Evolutionary conservation across 2,888 invertebrate genomes (phyloP).

Genomic region (Stenotaenia linearis): DNA sequence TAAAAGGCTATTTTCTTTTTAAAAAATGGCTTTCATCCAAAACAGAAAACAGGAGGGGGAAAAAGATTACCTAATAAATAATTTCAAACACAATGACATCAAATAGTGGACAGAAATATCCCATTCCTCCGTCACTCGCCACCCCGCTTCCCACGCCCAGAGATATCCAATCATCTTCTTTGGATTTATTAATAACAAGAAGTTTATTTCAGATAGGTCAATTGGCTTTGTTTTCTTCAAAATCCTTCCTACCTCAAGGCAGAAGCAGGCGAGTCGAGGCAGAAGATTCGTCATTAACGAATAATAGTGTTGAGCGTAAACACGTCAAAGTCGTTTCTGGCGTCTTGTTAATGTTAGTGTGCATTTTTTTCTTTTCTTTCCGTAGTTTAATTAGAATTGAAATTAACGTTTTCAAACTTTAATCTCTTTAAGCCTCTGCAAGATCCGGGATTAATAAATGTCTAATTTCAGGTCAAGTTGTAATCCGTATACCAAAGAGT

Average conservation of each 20-base stretch:
- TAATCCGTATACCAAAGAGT: no score
- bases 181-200: not conserved
- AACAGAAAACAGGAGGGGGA: not conserved
- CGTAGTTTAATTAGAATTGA: no score
- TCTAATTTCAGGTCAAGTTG: no score
- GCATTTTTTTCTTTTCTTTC: no score
- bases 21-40: not conserved
- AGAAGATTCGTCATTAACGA: not conserved
- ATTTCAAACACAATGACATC: not conserved
- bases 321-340: not conserved
- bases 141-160: not conserved
- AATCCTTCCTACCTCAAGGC: not conserved
- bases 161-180: not conserved
- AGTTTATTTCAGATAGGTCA: not conserved
- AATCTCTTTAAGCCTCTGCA: no score
- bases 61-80: not conserved
- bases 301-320: not conserved
- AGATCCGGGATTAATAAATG: no score
- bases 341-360: not conserved
- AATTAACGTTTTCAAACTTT: no score
- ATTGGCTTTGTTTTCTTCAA: not conserved
- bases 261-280: not conserved
- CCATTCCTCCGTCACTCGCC: not conserved
- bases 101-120: not conserved
- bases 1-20: not conserved